Percentiles rank a stretch among this genome's conserved stretches.
Conservation (phyloP, 2,888 invertebrate species). For the Adela reaumurella region DNA sequence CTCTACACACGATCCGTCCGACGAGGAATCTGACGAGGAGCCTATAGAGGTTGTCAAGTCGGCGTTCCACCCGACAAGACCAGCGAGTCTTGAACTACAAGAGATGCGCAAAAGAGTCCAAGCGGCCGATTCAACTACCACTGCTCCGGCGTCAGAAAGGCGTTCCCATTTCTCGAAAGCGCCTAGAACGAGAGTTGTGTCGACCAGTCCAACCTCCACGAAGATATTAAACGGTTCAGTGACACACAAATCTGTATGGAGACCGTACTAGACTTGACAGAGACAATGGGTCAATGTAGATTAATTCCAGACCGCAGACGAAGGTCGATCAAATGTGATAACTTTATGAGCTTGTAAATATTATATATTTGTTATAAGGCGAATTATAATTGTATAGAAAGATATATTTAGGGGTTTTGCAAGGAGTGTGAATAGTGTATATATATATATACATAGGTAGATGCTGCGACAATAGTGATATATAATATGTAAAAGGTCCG, state of each 20-base stretch:
- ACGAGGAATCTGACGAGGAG: conserved; percentile 66
- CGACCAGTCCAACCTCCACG: conserved; percentile 52
- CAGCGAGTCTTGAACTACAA: conserved; percentile 55
- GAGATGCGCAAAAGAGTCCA: conserved; percentile 47
- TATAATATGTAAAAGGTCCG: background rate
- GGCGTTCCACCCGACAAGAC: conserved; percentile 66
- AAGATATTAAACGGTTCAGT: conserved; percentile 55
- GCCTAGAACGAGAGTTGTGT: conserved; percentile 27
- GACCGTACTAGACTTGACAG: conserved; percentile 57
- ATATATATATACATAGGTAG: too few relatives aligned
- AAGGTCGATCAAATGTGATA: conserved; percentile 44
- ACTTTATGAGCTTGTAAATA: conserved; percentile 53
- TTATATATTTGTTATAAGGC: conserved; percentile 19
- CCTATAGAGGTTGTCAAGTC: conserved; percentile 74
- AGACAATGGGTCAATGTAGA: background rate
- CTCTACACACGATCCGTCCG: conserved; percentile 60
- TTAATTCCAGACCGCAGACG: conserved; percentile 18
- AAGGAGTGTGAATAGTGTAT: conserved; percentile 16
- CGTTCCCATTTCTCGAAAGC: conserved; percentile 14
- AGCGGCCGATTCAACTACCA: conserved; percentile 59
- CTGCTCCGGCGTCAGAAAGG: conserved; percentile 54
- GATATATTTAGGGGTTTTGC: conserved; percentile 26
- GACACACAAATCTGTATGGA: conserved; percentile 68
- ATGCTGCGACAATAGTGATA: conserved; percentile 17
- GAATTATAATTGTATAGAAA: conserved; percentile 28